These are phyloP conservation scores for Chlamydotis undulata DNA, from an alignment of 2,113 vertebrate species.

Conservation along the genomic window DNA sequence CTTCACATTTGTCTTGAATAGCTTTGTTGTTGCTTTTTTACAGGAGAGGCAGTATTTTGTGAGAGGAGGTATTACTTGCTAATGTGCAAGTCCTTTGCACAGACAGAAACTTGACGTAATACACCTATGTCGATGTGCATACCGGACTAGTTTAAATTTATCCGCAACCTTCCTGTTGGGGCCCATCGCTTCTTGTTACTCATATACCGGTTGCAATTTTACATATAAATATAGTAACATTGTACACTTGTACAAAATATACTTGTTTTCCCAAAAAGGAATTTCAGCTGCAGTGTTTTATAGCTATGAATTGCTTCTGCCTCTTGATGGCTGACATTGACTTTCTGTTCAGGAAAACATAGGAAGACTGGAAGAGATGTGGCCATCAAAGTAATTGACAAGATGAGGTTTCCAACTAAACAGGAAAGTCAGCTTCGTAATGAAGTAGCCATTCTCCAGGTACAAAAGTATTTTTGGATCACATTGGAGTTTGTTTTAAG, in stretches of 20 bases:
- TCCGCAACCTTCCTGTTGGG: neutral
- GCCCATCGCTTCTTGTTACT: neutral
- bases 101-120: neutral
- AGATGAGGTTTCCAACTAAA: conserved; percentile 98
- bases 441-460: conserved; percentile 98
- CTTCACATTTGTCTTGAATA: neutral
- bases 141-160: neutral
- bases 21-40: neutral
- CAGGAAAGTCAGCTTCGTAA: conserved; percentile 98
- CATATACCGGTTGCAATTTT: neutral
- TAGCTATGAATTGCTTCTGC: neutral
- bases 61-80: neutral
- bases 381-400: conserved; percentile 98
- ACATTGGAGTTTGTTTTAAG: neutral
- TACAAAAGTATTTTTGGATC: conserved; percentile 59
- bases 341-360: conserved; percentile 87
- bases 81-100: neutral
- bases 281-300: neutral
- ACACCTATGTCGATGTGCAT: neutral
- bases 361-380: conserved; percentile 98
- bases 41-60: neutral
- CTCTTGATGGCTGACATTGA: neutral
- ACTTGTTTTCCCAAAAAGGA: neutral
- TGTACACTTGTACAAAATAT: neutral
- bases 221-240: neutral